Percentiles rank a stretch among this genome's conserved stretches.
These are phyloP conservation scores for Drosophila kuntzei DNA, from an alignment of 2,888 invertebrate species.

Conservation along the genomic window DNA sequence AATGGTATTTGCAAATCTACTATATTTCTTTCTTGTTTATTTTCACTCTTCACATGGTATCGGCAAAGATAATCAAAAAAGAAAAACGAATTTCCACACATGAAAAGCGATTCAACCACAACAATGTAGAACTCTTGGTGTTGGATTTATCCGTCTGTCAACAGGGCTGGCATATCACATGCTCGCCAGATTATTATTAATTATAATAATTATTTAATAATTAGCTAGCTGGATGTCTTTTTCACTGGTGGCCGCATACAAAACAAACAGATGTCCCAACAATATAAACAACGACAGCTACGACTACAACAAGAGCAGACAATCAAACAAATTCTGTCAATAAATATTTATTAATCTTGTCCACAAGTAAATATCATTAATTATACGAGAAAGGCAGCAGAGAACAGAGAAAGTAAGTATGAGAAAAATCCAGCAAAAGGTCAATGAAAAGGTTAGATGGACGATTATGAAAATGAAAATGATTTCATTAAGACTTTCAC, in stretches of 20 bases:
- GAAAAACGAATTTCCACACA: conserved; percentile 4
- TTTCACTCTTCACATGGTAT: neutral
- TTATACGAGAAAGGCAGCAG: conserved; percentile 20
- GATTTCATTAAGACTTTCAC: neutral
- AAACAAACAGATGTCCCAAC: conserved; percentile 37
- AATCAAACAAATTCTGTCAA: conserved; percentile 49
- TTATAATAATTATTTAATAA: conserved; percentile 61
- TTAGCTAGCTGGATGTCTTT: conserved; percentile 47
- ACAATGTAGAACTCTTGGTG: neutral
- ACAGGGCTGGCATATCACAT: conserved; percentile 41
- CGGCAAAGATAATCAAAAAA: neutral
- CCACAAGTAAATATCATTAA: conserved; percentile 55
- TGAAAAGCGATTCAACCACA: neutral
- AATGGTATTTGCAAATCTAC: too few relatives aligned
- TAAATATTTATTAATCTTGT: conserved; percentile 66
- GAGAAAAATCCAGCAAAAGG: neutral
- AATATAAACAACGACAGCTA: conserved; percentile 9
- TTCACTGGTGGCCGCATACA: conserved; percentile 20
- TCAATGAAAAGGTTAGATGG: neutral
- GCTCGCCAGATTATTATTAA: conserved; percentile 55
- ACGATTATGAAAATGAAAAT: too few relatives aligned
- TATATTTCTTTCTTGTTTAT: neutral
- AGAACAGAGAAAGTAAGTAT: neutral
- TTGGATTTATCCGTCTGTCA: conserved; percentile 31
- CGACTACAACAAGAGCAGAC: conserved; percentile 12